Evolutionary conservation across 1,140 invertebrate genomes (phyloP).

Genomic region (Nephotettix cincticeps): DNA sequence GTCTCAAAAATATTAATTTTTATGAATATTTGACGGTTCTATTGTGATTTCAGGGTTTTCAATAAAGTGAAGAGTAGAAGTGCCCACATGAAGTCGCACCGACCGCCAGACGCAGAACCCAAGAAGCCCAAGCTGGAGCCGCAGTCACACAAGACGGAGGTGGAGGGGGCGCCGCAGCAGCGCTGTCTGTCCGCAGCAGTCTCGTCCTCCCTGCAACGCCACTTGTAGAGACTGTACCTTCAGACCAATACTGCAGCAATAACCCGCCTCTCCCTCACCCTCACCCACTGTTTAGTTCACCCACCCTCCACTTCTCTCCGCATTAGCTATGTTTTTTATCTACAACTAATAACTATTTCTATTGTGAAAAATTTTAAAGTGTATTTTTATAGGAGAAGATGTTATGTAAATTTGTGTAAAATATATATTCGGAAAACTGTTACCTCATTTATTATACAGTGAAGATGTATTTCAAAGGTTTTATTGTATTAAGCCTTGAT

Average conservation of each 20-base stretch:
- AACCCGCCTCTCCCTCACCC: not conserved
- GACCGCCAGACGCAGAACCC: conserved; percentile 69
- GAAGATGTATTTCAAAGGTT: not conserved
- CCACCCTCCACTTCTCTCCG: no score
- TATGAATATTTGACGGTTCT: no score
- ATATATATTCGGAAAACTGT: not conserved
- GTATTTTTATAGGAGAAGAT: conserved; percentile 18
- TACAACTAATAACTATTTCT: conserved; percentile 12
- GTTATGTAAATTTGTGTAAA: conserved; percentile 7
- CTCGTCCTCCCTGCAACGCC: conserved; percentile 20
- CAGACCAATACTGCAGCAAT: conserved; percentile 20
- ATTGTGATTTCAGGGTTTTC: conserved; percentile 87
- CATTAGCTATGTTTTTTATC: no score
- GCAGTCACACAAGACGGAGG: conserved; percentile 37
- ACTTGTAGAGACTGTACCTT: conserved; percentile 23
- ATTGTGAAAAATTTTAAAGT: conserved; percentile 17
- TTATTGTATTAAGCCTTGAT: not conserved
- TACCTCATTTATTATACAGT: conserved; percentile 9
- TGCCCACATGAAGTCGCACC: conserved; percentile 97
- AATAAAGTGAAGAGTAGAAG: conserved; percentile 97
- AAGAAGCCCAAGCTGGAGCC: conserved; percentile 45
- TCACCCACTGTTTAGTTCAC: not conserved
- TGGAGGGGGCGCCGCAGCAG: conserved; percentile 33
- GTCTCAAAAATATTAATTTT: no score
- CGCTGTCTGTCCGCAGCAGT: conserved; percentile 23